Evolutionary conservation across 2,888 invertebrate genomes (phyloP).

Genomic region (Cancer borealis): DNA sequence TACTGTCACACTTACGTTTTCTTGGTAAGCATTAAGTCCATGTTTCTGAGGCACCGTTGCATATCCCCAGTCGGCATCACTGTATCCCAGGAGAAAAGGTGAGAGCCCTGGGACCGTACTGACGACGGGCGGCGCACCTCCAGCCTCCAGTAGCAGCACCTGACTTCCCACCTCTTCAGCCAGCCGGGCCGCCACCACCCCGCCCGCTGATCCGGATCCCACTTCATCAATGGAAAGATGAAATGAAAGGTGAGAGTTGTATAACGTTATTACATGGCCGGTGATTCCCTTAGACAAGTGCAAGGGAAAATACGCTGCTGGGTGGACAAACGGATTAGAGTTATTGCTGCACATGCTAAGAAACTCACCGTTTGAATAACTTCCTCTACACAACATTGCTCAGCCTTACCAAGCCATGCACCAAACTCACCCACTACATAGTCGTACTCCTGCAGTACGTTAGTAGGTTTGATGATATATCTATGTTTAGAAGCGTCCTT

Average conservation of each 20-base stretch:
- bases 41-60: slow-evolving; percentile 35
- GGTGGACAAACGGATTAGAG: not conserved
- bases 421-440: not conserved
- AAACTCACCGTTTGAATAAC: not conserved
- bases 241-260: not conserved
- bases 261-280: too few species aligned
- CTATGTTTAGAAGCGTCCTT: not conserved
- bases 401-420: not conserved
- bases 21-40: not conserved
- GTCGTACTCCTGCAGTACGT: not conserved
- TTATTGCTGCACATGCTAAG: not conserved
- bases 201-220: slow-evolving; percentile 44
- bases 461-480: not conserved
- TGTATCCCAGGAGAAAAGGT: not conserved
- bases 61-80: not conserved
- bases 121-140: not conserved
- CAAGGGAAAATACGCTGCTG: not conserved
- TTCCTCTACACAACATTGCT: too few species aligned
- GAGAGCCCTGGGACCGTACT: not conserved
- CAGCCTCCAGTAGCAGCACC: slow-evolving; percentile 56
- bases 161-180: slow-evolving; percentile 5
- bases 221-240: not conserved
- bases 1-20: slow-evolving; percentile 1
- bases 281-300: not conserved
- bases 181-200: slow-evolving; percentile 41